Conservation (phyloP, 53 echinoderm and acorn worm genomes). For the Paelopatides confundens region DNA sequence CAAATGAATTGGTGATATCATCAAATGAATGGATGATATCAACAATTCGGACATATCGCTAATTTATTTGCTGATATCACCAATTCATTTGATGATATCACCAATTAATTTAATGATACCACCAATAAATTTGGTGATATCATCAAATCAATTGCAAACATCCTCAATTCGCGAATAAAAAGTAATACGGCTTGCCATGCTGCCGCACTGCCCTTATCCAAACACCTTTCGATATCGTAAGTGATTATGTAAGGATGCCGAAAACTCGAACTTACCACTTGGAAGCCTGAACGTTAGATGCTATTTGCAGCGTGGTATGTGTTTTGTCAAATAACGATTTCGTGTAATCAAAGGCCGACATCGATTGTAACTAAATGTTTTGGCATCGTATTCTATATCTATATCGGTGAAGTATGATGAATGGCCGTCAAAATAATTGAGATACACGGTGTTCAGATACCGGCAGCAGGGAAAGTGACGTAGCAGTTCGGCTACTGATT, state of each 20-base stretch:
- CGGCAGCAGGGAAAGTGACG: conserved; percentile 3
- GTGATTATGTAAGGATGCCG: conserved; percentile 54
- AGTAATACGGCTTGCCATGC: too few relatives aligned
- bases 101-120: too few relatives aligned
- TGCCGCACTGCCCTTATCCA: neutral
- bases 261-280: conserved; percentile 11
- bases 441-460: neutral
- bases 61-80: too few relatives aligned
- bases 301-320: conserved; percentile 12
- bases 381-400: neutral
- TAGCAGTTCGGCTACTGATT: conserved; percentile 1
- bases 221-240: conserved; percentile 66
- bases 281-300: conserved; percentile 15
- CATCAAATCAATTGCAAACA: too few relatives aligned
- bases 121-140: too few relatives aligned
- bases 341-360: conserved; percentile 1
- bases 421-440: conserved; percentile 38
- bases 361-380: neutral
- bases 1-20: neutral
- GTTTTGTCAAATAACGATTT: neutral
- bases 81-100: too few relatives aligned
- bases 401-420: conserved; percentile 48
- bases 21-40: too few relatives aligned
- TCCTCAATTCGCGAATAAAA: too few relatives aligned
- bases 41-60: too few relatives aligned